These are phyloP conservation scores for Rhingia campestris DNA, from an alignment of 2,888 invertebrate genomes.

Conservation along the genomic window DNA sequence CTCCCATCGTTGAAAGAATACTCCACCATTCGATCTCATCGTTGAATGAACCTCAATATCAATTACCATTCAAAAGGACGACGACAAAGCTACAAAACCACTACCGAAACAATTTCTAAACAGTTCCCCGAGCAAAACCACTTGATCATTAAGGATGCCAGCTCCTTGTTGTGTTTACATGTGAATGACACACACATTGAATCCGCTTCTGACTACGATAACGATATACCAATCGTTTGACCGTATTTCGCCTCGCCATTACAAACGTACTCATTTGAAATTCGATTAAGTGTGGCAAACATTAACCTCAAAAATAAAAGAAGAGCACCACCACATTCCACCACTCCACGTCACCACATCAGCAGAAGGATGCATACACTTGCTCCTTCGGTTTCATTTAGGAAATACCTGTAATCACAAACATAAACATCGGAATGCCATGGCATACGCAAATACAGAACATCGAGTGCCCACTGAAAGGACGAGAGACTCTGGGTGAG, in stretches of 20 bases:
- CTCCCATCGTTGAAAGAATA: no score
- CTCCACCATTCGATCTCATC: slow-evolving; percentile 16
- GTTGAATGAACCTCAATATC: slow-evolving; percentile 42
- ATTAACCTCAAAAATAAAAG: slow-evolving; percentile 69
- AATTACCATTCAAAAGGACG: slow-evolving; percentile 12
- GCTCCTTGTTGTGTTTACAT: slow-evolving; percentile 10
- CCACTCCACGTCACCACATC: neutral
- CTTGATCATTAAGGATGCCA: slow-evolving; percentile 55
- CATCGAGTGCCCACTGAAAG: slow-evolving; percentile 17
- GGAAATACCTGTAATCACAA: slow-evolving; percentile 63
- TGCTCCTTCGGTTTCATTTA: slow-evolving; percentile 49
- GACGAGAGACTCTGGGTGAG: slow-evolving; percentile 1
- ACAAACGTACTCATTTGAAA: slow-evolving; percentile 71
- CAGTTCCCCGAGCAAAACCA: slow-evolving; percentile 16
- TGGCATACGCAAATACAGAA: slow-evolving; percentile 60
- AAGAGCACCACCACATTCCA: slow-evolving; percentile 13
- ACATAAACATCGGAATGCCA: slow-evolving; percentile 58
- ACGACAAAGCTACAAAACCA: neutral
- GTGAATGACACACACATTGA: slow-evolving; percentile 36
- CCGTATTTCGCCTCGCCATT: slow-evolving; percentile 52
- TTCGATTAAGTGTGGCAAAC: slow-evolving; percentile 73
- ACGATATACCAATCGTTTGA: slow-evolving; percentile 60
- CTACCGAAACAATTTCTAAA: slow-evolving; percentile 3
- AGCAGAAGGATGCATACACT: neutral
- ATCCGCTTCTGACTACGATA: slow-evolving; percentile 61